phyloP scores from a whole-genome alignment of 1,140 invertebrate species.

The Diabrotica undecimpunctata region DNA sequence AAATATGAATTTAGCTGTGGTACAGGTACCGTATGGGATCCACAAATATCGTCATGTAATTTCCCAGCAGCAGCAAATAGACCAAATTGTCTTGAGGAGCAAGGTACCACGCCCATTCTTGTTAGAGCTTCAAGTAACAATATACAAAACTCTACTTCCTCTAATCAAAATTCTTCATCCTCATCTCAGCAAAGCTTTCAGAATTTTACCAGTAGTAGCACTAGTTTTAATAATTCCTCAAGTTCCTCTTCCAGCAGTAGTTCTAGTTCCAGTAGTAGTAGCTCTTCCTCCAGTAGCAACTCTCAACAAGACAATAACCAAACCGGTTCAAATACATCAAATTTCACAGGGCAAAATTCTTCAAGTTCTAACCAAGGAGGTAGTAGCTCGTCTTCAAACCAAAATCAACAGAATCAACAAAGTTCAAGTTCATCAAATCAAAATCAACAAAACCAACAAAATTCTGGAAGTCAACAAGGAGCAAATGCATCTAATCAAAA shows the following conservation, averaged over 20 bases:
- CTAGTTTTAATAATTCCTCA: neutral
- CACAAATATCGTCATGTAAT: conserved; percentile 56
- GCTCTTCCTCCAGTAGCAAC: conserved; percentile 9
- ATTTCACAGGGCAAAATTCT: neutral
- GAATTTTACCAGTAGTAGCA: conserved; percentile 14
- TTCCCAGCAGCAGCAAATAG: conserved; percentile 57
- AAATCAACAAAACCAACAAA: conserved; percentile 16
- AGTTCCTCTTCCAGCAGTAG: conserved; percentile 8
- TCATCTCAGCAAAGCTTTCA: conserved; percentile 22
- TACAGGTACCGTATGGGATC: conserved; percentile 62
- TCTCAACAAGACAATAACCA: neutral
- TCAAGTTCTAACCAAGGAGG: neutral
- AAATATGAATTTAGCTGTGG: conserved; percentile 62
- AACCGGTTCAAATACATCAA: conserved; percentile 2
- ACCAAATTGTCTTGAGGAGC: conserved; percentile 40
- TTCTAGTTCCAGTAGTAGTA: conserved; percentile 6
- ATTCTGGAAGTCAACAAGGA: conserved; percentile 6
- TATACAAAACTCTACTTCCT: conserved; percentile 16
- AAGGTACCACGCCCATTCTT: conserved; percentile 11
- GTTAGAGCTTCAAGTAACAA: conserved; percentile 24
- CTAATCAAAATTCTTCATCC: conserved; percentile 24
- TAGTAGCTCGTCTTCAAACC: neutral
- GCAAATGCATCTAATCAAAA: neutral
- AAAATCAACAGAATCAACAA: neutral
- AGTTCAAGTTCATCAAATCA: neutral